Evolutionary conservation across 2,888 invertebrate species (phyloP).

Genomic region (Lagria hirta): DNA sequence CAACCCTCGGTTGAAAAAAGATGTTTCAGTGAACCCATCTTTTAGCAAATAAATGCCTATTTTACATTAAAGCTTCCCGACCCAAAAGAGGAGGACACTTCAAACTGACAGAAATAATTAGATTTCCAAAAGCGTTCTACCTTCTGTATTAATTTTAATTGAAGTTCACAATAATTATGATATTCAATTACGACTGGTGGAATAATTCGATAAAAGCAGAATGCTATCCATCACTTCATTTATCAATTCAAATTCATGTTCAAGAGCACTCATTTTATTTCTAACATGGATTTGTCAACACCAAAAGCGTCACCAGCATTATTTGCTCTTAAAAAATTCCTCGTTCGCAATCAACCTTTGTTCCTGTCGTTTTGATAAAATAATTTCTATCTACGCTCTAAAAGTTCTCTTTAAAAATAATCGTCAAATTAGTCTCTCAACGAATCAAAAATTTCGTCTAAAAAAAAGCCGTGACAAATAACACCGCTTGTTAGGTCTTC

Average conservation of each 20-base stretch:
- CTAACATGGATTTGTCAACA: too few species aligned
- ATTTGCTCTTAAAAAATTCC: too few species aligned
- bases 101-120: conserved; percentile 19
- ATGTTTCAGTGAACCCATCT: conserved; percentile 1
- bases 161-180: conserved; percentile 31
- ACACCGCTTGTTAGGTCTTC: too few species aligned
- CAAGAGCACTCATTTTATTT: too few species aligned
- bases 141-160: conserved; percentile 33
- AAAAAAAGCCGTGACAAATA: too few species aligned
- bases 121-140: conserved; percentile 21
- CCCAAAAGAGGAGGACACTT: conserved; percentile 7
- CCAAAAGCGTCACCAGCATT: too few species aligned
- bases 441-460: too few species aligned
- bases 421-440: too few species aligned
- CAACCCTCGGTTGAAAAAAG: conserved; percentile 3
- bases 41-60: background rate
- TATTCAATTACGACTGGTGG: conserved; percentile 33
- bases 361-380: too few species aligned
- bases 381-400: too few species aligned
- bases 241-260: conserved; percentile 18
- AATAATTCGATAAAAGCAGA: conserved; percentile 30
- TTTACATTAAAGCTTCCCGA: conserved; percentile 1
- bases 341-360: too few species aligned
- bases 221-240: conserved; percentile 20
- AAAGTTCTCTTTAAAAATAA: too few species aligned